Percentiles rank a stretch among this genome's conserved stretches.
phyloP scores from a whole-genome alignment of 2,888 invertebrate genomes.

The Alcis repandata region DNA sequence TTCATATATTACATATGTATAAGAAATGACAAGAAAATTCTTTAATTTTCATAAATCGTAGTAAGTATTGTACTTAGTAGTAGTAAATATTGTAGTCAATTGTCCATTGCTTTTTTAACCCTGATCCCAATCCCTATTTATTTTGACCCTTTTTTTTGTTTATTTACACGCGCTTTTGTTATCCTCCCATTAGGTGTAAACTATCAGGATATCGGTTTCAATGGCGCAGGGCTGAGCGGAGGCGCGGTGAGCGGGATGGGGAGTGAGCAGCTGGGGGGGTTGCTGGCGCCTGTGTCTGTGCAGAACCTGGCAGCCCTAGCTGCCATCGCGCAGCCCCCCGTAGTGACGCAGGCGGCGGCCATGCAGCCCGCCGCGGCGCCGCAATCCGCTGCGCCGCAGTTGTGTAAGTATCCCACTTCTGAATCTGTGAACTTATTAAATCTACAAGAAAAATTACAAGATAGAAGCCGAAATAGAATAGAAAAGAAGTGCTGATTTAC shows the following conservation, averaged over 20 bases:
- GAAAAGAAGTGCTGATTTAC: no score
- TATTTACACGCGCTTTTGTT: slow-evolving; percentile 35
- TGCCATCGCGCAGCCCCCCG: slow-evolving; percentile 90
- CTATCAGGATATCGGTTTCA: slow-evolving; percentile 85
- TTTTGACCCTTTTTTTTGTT: slow-evolving; percentile 33
- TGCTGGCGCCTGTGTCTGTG: slow-evolving; percentile 94
- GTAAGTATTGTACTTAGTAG: no score
- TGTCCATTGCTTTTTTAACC: slow-evolving; percentile 15
- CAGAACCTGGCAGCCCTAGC: slow-evolving; percentile 97
- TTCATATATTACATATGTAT: no score
- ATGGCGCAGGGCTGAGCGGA: slow-evolving; percentile 82
- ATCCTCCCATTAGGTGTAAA: slow-evolving; percentile 71
- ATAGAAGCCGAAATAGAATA: no score
- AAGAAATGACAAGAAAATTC: no score
- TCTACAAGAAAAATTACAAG: neutral
- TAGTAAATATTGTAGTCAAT: neutral
- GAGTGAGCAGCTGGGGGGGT: slow-evolving; percentile 94
- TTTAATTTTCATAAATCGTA: no score
- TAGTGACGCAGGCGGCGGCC: slow-evolving; percentile 82
- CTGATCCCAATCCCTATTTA: slow-evolving; percentile 29
- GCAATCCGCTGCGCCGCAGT: slow-evolving; percentile 72
- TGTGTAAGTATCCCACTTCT: slow-evolving; percentile 71
- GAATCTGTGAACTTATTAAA: neutral
- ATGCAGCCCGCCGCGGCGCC: slow-evolving; percentile 70
- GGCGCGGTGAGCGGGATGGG: slow-evolving; percentile 68